Conservation (phyloP, 2,113 vertebrate species). For the Coracopsis vasa region DNA sequence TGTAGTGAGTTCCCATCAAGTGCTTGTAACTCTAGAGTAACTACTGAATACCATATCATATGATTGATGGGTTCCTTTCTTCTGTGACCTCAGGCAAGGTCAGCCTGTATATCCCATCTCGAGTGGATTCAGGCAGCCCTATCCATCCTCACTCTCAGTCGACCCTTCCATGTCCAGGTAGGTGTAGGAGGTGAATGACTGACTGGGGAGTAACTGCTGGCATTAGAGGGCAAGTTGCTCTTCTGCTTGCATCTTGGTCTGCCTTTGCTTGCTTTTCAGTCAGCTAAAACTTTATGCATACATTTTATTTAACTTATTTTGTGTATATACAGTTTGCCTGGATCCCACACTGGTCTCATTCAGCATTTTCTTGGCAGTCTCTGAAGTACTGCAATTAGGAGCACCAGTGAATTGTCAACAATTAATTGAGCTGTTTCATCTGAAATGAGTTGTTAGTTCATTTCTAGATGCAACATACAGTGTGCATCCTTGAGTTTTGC, state of each 20-base stretch:
- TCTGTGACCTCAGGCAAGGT: slow-evolving; percentile 86
- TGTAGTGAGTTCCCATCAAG: slow-evolving; percentile 41
- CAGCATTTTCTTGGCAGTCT: slow-evolving; percentile 26
- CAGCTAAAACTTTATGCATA: slow-evolving; percentile 57
- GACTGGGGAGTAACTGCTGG: slow-evolving; percentile 62
- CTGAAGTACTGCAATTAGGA: slow-evolving; percentile 28
- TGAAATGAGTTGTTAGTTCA: slow-evolving; percentile 36
- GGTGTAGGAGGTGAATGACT: slow-evolving; percentile 73
- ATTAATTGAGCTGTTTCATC: slow-evolving; percentile 21
- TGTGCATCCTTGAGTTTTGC: slow-evolving; percentile 27
- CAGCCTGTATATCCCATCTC: slow-evolving; percentile 85
- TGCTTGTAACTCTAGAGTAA: slow-evolving; percentile 55
- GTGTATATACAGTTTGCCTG: slow-evolving; percentile 72
- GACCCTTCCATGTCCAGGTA: slow-evolving; percentile 85
- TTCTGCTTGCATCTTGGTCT: slow-evolving; percentile 67
- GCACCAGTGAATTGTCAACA: neutral
- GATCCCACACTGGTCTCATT: slow-evolving; percentile 69
- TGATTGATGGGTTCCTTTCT: slow-evolving; percentile 83
- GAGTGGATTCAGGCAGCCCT: slow-evolving; percentile 84
- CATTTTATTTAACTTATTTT: slow-evolving; percentile 53
- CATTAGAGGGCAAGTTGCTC: slow-evolving; percentile 61
- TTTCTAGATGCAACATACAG: neutral
- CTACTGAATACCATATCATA: slow-evolving; percentile 34
- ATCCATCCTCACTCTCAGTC: slow-evolving; percentile 82
- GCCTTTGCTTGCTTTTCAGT: slow-evolving; percentile 75